These are phyloP conservation scores for Mormyrus iriodes DNA, from an alignment of 2,113 vertebrate genomes.

Conservation along the genomic window DNA sequence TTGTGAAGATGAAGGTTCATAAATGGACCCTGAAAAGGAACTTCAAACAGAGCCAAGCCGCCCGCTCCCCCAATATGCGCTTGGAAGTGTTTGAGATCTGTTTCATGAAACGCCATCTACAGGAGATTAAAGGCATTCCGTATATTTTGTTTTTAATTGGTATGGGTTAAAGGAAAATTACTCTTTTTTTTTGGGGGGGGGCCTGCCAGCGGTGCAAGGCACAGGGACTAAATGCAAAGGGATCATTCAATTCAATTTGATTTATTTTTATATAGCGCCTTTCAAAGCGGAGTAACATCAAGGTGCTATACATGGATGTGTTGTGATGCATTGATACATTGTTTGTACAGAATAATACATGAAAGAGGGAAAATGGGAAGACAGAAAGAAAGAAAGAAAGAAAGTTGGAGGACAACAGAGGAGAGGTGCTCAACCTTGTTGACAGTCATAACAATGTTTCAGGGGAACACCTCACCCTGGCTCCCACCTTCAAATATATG, in stretches of 20 bases:
- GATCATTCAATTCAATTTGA: neutral
- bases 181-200: neutral
- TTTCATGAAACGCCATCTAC: neutral
- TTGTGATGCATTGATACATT: neutral
- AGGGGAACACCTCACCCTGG: too few species aligned
- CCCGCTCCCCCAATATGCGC: neutral
- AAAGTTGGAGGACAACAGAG: neutral
- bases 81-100: neutral
- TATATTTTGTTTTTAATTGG: neutral
- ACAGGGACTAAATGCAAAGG: neutral
- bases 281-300: neutral
- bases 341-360: neutral
- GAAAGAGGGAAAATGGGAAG: neutral
- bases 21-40: neutral
- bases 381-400: neutral
- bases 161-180: neutral
- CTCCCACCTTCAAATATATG: too few species aligned
- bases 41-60: conserved; percentile 6
- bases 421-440: neutral
- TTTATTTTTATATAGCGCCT: neutral
- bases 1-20: neutral
- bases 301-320: neutral
- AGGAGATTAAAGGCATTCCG: conserved; percentile 16
- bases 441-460: neutral
- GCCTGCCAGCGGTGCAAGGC: neutral